These are phyloP conservation scores for Luperina testacea DNA, from an alignment of 2,888 invertebrate genomes.

Conservation along the genomic window DNA sequence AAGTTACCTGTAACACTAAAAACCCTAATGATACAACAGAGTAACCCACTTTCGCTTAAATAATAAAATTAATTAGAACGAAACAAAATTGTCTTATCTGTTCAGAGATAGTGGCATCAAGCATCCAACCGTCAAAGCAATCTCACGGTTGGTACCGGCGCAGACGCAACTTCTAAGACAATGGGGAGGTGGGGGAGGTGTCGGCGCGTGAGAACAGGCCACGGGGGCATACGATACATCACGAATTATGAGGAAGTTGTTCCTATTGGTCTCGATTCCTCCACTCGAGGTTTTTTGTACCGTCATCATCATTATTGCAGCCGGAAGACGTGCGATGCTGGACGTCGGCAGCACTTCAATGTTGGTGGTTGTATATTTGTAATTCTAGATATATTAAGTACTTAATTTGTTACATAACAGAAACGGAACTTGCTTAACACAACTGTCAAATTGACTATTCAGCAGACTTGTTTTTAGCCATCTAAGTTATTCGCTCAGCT, in stretches of 20 bases:
- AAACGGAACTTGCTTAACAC: conserved; percentile 16
- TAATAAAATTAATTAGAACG: conserved; percentile 70
- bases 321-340: conserved; percentile 35
- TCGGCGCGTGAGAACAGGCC: conserved; percentile 75
- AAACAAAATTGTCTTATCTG: conserved; percentile 69
- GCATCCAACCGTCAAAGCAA: conserved; percentile 64
- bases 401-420: conserved; percentile 26
- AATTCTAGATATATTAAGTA: conserved; percentile 4
- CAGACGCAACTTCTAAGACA: conserved; percentile 68
- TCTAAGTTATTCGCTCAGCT: conserved; percentile 23
- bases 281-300: conserved; percentile 32
- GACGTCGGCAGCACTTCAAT: neutral
- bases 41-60: conserved; percentile 66
- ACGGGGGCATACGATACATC: conserved; percentile 73
- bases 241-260: conserved; percentile 68
- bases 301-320: conserved; percentile 48
- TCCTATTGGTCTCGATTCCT: conserved; percentile 63
- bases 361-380: conserved; percentile 5
- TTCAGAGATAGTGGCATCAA: conserved; percentile 63
- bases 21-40: conserved; percentile 58
- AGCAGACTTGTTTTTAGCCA: conserved; percentile 18
- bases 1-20: conserved; percentile 39
- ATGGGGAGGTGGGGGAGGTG: conserved; percentile 55
- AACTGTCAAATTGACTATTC: conserved; percentile 19
- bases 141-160: conserved; percentile 66